Evolutionary conservation across 2,797 vertebrate genomes (phyloP).

Genomic region (Trichosurus vulpecula): DNA sequence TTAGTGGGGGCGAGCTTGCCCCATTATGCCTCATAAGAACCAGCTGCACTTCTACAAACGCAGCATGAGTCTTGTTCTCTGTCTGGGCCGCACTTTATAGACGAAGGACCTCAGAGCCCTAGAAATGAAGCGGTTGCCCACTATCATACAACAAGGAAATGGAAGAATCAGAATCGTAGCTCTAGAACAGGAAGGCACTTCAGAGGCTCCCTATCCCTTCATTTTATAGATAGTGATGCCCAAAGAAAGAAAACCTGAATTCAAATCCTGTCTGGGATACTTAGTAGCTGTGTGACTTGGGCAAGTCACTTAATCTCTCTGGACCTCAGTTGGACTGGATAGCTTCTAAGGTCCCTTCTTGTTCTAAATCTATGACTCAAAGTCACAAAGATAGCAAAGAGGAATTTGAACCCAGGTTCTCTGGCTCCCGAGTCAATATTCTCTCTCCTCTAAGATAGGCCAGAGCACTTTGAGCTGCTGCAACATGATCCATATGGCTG

Average conservation of each 20-base stretch:
- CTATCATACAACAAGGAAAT: background rate
- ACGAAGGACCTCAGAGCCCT: background rate
- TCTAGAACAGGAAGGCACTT: background rate
- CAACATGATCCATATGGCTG: background rate
- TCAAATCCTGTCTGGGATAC: background rate
- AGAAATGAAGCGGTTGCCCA: background rate
- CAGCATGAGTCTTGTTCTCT: background rate
- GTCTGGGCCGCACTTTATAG: background rate
- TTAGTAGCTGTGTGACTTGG: background rate
- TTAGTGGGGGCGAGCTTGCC: background rate
- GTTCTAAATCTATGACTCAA: background rate
- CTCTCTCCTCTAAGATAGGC: background rate
- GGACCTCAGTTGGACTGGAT: background rate
- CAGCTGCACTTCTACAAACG: background rate
- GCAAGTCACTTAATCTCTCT: background rate
- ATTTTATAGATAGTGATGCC: background rate
- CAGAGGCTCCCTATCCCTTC: background rate
- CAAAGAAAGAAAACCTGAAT: background rate
- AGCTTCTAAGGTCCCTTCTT: background rate
- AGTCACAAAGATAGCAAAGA: background rate
- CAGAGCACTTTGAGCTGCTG: background rate
- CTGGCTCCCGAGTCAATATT: background rate
- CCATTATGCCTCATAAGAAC: background rate
- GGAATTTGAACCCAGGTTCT: background rate
- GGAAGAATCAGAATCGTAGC: background rate